Evolutionary conservation across 2,113 vertebrate species (phyloP).

Genomic region (Petrocephalus microphthalmus): DNA sequence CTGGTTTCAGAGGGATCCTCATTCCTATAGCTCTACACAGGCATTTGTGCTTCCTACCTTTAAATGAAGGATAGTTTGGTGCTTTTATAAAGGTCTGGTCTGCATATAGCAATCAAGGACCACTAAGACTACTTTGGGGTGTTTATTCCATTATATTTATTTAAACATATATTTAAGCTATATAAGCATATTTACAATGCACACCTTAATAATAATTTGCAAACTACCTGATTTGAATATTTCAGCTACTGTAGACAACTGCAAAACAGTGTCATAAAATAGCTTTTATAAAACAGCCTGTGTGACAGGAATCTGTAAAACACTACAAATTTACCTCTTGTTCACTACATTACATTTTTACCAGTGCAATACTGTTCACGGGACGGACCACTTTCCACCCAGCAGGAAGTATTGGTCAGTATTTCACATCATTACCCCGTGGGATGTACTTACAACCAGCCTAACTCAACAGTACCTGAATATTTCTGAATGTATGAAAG

Average conservation of each 20-base stretch:
- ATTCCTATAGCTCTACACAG: not conserved
- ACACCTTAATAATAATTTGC: not conserved
- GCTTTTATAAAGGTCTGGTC: not conserved
- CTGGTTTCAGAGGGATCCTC: not conserved
- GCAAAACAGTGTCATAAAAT: not conserved
- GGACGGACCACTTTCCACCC: not conserved
- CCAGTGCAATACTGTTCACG: not conserved
- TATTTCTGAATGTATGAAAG: not conserved
- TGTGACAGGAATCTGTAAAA: not conserved
- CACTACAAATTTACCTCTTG: not conserved
- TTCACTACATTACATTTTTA: not conserved
- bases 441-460: not conserved
- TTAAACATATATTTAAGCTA: not conserved
- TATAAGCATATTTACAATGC: not conserved
- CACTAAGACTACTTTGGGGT: not conserved
- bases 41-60: not conserved
- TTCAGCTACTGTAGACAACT: not conserved
- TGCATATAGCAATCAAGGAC: not conserved
- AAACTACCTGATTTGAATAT: not conserved
- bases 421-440: not conserved
- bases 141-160: not conserved
- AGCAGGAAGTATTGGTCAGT: not conserved
- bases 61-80: not conserved
- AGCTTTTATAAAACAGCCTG: not conserved
- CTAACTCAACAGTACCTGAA: not conserved